Conservation (phyloP, 2,113 vertebrate genomes). For the Azemiops feae region DNA sequence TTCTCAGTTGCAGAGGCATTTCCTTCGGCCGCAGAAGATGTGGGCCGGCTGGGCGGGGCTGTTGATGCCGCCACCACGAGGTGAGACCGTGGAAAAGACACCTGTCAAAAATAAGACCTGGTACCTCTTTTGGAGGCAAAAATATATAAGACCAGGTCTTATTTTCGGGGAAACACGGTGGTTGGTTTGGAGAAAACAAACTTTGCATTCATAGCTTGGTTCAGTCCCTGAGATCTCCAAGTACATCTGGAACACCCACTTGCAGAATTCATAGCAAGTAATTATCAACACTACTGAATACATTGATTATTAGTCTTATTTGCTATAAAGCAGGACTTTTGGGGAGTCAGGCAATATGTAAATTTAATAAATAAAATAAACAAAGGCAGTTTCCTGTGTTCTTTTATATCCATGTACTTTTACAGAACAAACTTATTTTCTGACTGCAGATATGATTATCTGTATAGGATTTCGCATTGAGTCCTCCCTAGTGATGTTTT, state of each 20-base stretch:
- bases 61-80: too few species aligned
- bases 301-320: background rate
- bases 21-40: too few species aligned
- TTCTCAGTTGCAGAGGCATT: too few species aligned
- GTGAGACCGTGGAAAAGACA: too few species aligned
- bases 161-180: too few species aligned
- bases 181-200: background rate
- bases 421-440: background rate
- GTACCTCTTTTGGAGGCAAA: too few species aligned
- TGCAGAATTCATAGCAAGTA: background rate
- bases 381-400: background rate
- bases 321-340: background rate
- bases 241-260: background rate
- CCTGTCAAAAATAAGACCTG: too few species aligned
- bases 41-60: too few species aligned
- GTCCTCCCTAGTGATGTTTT: background rate
- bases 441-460: background rate
- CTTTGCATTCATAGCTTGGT: background rate
- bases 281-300: background rate
- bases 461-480: background rate
- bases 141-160: too few species aligned
- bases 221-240: background rate
- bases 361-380: background rate
- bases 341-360: background rate
- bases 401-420: too few species aligned